Percentiles rank a stretch among this genome's conserved stretches.
Conservation (phyloP, 2,888 invertebrate genomes). For the Eupithecia dodoneata region DNA sequence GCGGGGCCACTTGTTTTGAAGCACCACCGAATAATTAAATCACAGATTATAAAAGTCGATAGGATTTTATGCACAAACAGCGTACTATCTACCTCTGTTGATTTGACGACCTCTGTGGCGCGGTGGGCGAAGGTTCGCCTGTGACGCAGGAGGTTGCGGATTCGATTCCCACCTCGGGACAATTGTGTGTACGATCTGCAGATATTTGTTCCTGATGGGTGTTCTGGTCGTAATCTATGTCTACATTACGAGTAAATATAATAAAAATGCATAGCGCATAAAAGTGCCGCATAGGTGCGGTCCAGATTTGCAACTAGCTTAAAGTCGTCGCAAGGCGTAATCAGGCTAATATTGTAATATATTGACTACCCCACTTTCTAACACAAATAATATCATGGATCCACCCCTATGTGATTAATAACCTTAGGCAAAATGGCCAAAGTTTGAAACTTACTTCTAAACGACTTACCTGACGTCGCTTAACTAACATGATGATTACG, state of each 20-base stretch:
- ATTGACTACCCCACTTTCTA: not conserved
- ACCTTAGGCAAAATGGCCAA: not conserved
- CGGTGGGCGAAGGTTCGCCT: no score
- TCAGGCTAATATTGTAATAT: not conserved
- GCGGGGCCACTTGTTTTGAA: slow-evolving; percentile 52
- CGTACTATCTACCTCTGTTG: not conserved
- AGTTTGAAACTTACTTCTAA: slow-evolving; percentile 13
- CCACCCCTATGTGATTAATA: slow-evolving; percentile 1
- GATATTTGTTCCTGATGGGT: no score
- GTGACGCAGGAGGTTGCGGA: no score
- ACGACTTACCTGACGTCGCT: slow-evolving; percentile 3
- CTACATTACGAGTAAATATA: no score
- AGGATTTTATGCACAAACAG: slow-evolving; percentile 11
- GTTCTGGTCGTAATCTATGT: no score
- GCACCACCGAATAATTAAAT: slow-evolving; percentile 48
- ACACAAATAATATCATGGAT: not conserved
- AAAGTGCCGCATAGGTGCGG: not conserved
- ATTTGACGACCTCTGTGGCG: no score
- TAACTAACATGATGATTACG: not conserved
- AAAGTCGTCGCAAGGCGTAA: not conserved
- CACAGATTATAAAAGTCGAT: slow-evolving; percentile 50
- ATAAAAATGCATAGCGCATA: no score
- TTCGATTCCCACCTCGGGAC: no score
- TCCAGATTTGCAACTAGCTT: not conserved
- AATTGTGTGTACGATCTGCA: no score